Evolutionary conservation across 2,888 invertebrate genomes (phyloP), one percentile per base, ranked within the genome.

Genomic region (Parascotia fuliginaria): DNA sequence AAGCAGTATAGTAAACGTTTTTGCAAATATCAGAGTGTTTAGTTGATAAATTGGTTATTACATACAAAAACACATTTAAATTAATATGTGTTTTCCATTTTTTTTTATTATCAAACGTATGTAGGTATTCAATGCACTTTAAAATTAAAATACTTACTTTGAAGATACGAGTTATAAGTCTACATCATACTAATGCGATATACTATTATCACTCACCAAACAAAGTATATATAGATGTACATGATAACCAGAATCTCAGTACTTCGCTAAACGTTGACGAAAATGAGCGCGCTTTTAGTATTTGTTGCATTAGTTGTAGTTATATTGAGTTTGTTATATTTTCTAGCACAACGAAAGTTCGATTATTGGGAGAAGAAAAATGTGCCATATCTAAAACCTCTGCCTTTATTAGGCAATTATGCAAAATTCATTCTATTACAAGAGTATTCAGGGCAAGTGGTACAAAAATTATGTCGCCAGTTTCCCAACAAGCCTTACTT

Each of bases 351-450:
- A 28, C 45, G 31, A n/a, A 74, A 73, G 43, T 67, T 48, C 16
- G 33, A 64, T 40, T 85, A 81, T 37, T 85, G 85, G 85, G 62
- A 71, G 40, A 69, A 59, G 0, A 74, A 68, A 24, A 74, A 75
- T 9, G 74, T 85, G 0, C 71, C 75, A 0, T 50, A 73, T 37
- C 4, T 65, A 1, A 58, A 74, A n/a, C 81, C 85, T 0, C 6
- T 54, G 1, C 61, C 72, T 0, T 13, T 85, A 3, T 46, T 85
- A 1, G 86, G 85, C 0, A 83, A 85, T 45, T 85, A 79, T 34
- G 67, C 58, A 0, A 65, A 71, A 6, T 78, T 66, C 37, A 67
- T 86, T 9, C 42, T 77, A 1, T 42, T 75, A 14, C 77, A 45
- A 54, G 62, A 73, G 22, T 72, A 63, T 36, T 22, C 60, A 0